phyloP scores from a whole-genome alignment of 2,888 invertebrate genomes.

The Incurvaria masculella region DNA sequence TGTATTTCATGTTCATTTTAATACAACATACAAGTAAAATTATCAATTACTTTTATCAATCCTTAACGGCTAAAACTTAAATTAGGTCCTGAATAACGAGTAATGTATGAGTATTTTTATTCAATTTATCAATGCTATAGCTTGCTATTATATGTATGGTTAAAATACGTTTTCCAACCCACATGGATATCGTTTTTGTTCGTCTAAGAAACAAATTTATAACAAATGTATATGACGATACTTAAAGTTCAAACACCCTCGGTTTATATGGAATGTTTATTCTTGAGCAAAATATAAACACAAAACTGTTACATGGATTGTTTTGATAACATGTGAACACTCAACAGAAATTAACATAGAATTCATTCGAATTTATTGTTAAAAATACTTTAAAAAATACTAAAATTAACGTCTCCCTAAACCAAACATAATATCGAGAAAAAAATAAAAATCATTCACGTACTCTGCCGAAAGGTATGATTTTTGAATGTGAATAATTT shows the following conservation, averaged over 20 bases:
- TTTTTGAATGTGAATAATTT: constrained; percentile 5
- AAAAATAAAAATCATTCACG: constrained; percentile 10
- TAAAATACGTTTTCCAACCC: background rate
- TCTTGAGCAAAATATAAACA: too few species aligned
- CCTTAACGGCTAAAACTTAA: constrained; percentile 52
- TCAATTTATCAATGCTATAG: background rate
- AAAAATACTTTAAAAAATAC: background rate
- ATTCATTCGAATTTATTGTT: background rate
- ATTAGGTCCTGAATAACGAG: constrained; percentile 51
- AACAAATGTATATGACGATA: background rate
- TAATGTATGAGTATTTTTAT: constrained; percentile 28
- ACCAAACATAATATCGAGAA: constrained; percentile 13
- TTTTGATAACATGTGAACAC: background rate
- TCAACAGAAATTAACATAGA: background rate
- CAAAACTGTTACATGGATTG: background rate
- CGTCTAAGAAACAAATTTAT: background rate
- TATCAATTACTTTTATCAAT: constrained; percentile 54
- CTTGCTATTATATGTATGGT: background rate
- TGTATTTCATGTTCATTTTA: constrained; percentile 50
- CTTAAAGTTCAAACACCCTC: background rate
- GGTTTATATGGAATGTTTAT: background rate
- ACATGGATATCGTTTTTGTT: background rate
- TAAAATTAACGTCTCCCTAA: background rate
- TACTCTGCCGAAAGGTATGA: constrained; percentile 1
- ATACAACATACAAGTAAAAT: constrained; percentile 60